Percentiles rank a stretch among this genome's conserved stretches.
Conservation (phyloP, 2,113 vertebrate genomes). For the Mormyrus lacerda region DNA sequence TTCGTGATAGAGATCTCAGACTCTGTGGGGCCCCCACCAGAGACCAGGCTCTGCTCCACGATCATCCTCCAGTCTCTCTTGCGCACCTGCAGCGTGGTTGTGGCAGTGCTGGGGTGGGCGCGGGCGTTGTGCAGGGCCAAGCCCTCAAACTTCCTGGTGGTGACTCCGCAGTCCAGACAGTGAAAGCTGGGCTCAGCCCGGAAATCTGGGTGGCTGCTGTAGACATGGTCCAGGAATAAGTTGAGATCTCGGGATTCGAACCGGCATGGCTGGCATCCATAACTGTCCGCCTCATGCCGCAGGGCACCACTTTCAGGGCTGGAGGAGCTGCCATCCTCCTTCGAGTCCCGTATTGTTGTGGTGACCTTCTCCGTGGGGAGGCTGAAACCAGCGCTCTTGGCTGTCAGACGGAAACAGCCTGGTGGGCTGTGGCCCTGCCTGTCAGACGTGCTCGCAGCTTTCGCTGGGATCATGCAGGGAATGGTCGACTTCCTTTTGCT, state of each 20-base stretch:
- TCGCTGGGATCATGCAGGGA: constrained; percentile 96
- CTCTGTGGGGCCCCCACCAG: constrained; percentile 57
- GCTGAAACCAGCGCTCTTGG: constrained; percentile 52
- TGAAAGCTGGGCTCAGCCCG: constrained; percentile 79
- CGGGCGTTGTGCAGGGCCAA: constrained; percentile 82
- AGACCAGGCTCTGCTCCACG: constrained; percentile 75
- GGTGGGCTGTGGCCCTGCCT: constrained; percentile 58
- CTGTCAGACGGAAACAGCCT: constrained; percentile 60
- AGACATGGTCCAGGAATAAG: constrained; percentile 83
- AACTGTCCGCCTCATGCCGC: constrained; percentile 62
- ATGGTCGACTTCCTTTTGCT: constrained; percentile 97
- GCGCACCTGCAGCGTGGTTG: constrained; percentile 69
- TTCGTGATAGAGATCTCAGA: constrained; percentile 84
- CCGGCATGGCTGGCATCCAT: constrained; percentile 74
- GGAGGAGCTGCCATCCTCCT: constrained; percentile 44
- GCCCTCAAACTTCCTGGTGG: constrained; percentile 77
- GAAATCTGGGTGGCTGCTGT: constrained; percentile 82
- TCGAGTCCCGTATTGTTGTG: constrained; percentile 15
- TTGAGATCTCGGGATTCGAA: constrained; percentile 79
- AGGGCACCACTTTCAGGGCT: constrained; percentile 45
- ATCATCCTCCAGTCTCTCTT: constrained; percentile 66
- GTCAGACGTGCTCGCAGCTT: constrained; percentile 73
- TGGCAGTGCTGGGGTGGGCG: constrained; percentile 55
- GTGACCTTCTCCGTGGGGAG: constrained; percentile 21
- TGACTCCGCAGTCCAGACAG: constrained; percentile 73